Conservation (phyloP, 2,888 invertebrate genomes). For the Cephus pulcher region DNA sequence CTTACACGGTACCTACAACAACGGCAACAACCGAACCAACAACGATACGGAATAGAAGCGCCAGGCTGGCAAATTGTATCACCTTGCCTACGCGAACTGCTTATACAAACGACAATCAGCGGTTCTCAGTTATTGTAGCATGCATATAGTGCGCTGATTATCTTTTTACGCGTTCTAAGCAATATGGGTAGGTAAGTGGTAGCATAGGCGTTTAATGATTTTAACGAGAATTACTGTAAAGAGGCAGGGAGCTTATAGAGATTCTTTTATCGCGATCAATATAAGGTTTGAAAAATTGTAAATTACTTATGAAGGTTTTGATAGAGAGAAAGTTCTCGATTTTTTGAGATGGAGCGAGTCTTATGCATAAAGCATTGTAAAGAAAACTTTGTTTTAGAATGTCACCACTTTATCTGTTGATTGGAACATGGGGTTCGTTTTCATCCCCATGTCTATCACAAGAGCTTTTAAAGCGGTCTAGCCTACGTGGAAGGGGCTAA, state of each 20-base stretch:
- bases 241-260: not conserved
- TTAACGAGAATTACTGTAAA: not conserved
- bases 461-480: not conserved
- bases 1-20: not conserved
- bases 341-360: no score
- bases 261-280: not conserved
- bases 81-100: constrained; percentile 14
- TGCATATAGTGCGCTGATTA: not conserved
- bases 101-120: not conserved
- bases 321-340: no score
- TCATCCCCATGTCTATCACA: not conserved
- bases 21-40: constrained; percentile 16
- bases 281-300: not conserved
- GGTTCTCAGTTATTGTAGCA: not conserved
- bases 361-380: no score
- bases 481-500: not conserved
- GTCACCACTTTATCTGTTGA: not conserved
- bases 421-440: not conserved
- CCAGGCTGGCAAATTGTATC: constrained; percentile 29
- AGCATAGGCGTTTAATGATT: not conserved
- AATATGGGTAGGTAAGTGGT: not conserved
- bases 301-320: no score
- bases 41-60: constrained; percentile 26
- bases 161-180: not conserved
- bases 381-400: not conserved